Evolutionary conservation across 2,888 invertebrate species (phyloP), one percentile per base, ranked within the genome.

Genomic region (Philereme vetulata): DNA sequence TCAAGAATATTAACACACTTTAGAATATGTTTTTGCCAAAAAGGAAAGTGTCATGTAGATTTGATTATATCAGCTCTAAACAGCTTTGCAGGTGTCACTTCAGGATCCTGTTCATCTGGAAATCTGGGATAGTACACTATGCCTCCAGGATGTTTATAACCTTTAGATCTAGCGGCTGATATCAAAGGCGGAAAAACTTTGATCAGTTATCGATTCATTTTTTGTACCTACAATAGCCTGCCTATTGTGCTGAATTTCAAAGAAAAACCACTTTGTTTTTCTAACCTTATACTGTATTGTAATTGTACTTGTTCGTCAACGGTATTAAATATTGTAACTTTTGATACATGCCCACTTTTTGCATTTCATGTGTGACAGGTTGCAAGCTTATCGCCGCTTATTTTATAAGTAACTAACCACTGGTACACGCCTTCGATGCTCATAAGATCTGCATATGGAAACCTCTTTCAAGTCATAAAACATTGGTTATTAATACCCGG

Each of bases 11-110:
- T 94, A 1, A 97, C 83, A 44, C 93, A 87, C 62, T 91, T 89
- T 4, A 98, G 83, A 52, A 96, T 93, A 45, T 93, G 76, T 80
- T 95, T 96, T 67, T 96, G 95, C 95, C 95, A 96, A 73, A 93
- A 94, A 0, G 96, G 96, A 65, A 94, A 93, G 11, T 95, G 94
- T 78, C 93, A 95, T 5, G 95, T 80, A 0, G 93, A 89, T 81
- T 95, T 96, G 4, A 96, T 94, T 66, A 96, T 92, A 78, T 95
- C 94, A 2, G 98, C 94, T 84, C 96, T 93, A 66, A 97, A 96
- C 11, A 98, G 84, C 80, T 97, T 97, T 0, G 96, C 86, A 0
- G 98, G 96, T 68, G 93, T 93, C 58, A 95, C 92, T 8, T 96
- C 95, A 11, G 96, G 96, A 82, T 97, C 97, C 77, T 94, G 83